phyloP scores from a whole-genome alignment of 1,140 invertebrate species.

The Eufriesea mexicana region DNA sequence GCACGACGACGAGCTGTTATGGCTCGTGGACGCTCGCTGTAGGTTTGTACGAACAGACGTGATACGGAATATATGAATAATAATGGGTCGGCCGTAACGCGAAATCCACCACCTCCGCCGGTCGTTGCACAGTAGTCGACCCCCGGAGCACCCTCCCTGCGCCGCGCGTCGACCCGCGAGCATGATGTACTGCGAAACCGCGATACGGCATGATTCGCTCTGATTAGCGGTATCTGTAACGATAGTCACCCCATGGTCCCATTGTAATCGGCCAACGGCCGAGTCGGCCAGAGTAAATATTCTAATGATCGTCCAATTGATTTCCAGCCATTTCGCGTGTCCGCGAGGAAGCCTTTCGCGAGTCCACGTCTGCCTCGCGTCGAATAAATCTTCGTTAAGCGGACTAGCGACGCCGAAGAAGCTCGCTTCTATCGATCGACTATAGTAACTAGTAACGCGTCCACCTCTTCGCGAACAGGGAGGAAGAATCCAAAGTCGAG shows the following conservation, averaged over 20 bases:
- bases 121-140: constrained; percentile 61
- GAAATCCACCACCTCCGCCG: constrained; percentile 69
- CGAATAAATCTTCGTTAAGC: not conserved
- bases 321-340: constrained; percentile 6
- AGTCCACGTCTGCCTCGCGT: not conserved
- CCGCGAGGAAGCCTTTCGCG: not conserved
- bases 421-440: not conserved
- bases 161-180: constrained; percentile 38
- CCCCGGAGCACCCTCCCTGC: constrained; percentile 40
- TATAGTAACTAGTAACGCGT: too few species aligned
- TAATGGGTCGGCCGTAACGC: constrained; percentile 77
- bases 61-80: constrained; percentile 83
- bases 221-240: constrained; percentile 81
- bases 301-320: constrained; percentile 29
- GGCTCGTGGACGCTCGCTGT: constrained; percentile 62
- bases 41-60: constrained; percentile 78
- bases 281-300: constrained; percentile 35
- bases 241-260: constrained; percentile 66
- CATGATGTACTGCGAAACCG: constrained; percentile 75
- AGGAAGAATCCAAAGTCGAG: not conserved
- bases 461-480: too few species aligned
- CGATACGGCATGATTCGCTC: constrained; percentile 79
- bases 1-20: constrained; percentile 69
- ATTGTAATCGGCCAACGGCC: constrained; percentile 47
- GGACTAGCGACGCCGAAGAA: not conserved